These are phyloP conservation scores for Allophyes oxyacanthae DNA, from an alignment of 2,888 invertebrate species.

Conservation along the genomic window DNA sequence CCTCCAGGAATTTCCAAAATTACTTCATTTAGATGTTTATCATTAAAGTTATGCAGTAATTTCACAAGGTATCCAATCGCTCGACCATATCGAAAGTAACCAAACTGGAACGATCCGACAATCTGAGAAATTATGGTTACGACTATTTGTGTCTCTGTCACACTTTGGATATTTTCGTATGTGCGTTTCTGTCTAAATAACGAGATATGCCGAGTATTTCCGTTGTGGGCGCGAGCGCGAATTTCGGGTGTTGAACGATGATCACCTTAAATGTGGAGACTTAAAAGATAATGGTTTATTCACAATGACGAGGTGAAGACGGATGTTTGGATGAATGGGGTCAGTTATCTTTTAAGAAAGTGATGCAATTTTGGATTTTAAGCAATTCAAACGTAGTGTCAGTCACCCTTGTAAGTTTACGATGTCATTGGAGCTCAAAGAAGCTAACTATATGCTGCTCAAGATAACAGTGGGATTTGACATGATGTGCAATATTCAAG, in stretches of 20 bases:
- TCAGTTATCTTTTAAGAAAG: background rate
- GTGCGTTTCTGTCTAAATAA: conserved; percentile 53
- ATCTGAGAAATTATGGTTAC: conserved; percentile 35
- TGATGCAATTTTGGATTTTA: too few species aligned
- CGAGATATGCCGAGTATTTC: conserved; percentile 68
- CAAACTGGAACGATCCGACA: conserved; percentile 37
- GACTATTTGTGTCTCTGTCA: conserved; percentile 41
- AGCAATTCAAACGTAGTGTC: too few species aligned
- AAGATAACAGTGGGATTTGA: too few species aligned
- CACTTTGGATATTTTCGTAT: conserved; percentile 26
- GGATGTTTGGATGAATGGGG: conserved; percentile 14
- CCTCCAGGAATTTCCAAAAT: conserved; percentile 17
- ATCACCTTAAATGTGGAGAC: conserved; percentile 47
- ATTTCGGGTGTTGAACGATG: conserved; percentile 58
- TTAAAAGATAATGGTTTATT: conserved; percentile 34
- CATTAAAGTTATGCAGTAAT: conserved; percentile 25
- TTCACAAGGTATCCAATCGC: conserved; percentile 50
- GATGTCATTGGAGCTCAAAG: too few species aligned
- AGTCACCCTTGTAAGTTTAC: too few species aligned
- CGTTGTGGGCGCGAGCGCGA: conserved; percentile 65
- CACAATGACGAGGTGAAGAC: conserved; percentile 9
- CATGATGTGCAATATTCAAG: too few species aligned
- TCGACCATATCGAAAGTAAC: conserved; percentile 43
- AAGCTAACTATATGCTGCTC: too few species aligned
- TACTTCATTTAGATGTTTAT: conserved; percentile 17